Evolutionary conservation across 30 jellyfish, hydroid and myxozoan genomes (phyloP).

Genomic region (Turritopsis dohrnii): DNA sequence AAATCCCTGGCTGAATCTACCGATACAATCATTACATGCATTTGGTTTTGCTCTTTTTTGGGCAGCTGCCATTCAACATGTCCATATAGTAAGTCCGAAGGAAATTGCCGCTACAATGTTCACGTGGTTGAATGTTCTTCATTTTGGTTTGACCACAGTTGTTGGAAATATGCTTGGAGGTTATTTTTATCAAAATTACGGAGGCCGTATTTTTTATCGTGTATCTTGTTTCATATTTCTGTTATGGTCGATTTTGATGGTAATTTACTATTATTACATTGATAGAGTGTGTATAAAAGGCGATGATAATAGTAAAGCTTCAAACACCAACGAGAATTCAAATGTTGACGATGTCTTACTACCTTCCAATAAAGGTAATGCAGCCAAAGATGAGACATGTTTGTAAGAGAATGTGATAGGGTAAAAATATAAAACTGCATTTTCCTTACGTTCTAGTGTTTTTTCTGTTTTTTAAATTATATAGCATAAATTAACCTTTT

Average conservation of each 20-base stretch:
- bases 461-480: no score
- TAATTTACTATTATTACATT: not conserved
- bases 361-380: no score
- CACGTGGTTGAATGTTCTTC: slow-evolving; percentile 41
- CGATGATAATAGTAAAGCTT: not conserved
- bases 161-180: slow-evolving; percentile 49
- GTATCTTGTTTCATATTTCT: slow-evolving; percentile 32
- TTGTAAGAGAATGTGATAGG: no score
- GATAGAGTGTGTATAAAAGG: not conserved
- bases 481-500: no score
- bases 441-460: no score
- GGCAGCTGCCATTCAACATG: slow-evolving; percentile 62
- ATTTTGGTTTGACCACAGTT: slow-evolving; percentile 50
- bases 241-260: slow-evolving; percentile 41
- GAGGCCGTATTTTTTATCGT: slow-evolving; percentile 49
- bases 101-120: slow-evolving; percentile 50
- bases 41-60: slow-evolving; percentile 61
- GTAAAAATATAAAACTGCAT: no score
- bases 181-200: slow-evolving; percentile 34
- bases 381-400: no score
- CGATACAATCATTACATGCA: slow-evolving; percentile 46
- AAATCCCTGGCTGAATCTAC: slow-evolving; percentile 54
- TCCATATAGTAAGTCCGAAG: slow-evolving; percentile 31
- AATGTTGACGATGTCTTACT: no score
- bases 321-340: no score